These are phyloP conservation scores for Cantharis flavilabris DNA, from an alignment of 2,888 invertebrate genomes.

Conservation along the genomic window DNA sequence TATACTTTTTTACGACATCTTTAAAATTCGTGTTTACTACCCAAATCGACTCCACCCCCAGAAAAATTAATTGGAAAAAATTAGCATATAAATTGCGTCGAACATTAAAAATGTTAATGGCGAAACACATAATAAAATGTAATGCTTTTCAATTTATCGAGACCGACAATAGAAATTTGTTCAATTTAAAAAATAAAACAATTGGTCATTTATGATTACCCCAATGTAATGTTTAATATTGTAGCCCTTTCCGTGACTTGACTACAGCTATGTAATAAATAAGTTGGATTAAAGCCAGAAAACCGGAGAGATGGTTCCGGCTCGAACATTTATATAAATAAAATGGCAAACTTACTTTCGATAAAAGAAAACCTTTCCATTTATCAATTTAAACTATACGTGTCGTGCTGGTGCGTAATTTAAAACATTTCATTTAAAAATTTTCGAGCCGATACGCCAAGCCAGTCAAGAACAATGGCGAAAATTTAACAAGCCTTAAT, in stretches of 20 bases:
- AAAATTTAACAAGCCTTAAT: background rate
- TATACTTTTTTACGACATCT: background rate
- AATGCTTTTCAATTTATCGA: background rate
- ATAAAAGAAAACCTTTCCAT: background rate
- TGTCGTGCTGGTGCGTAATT: background rate
- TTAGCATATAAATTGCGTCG: background rate
- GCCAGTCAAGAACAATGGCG: background rate
- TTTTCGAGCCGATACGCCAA: background rate
- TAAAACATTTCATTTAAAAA: background rate
- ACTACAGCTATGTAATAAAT: slow-evolving; percentile 1
- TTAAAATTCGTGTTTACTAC: background rate
- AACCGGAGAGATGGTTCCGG: background rate
- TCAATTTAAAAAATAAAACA: background rate
- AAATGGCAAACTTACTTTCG: background rate
- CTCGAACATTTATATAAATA: background rate
- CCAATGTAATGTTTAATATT: slow-evolving; percentile 4
- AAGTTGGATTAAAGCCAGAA: background rate
- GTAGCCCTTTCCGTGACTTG: slow-evolving; percentile 1
- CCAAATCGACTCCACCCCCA: background rate
- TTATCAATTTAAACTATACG: background rate
- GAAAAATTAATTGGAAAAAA: background rate
- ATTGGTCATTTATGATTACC: background rate
- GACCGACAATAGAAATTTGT: background rate
- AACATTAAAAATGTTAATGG: background rate
- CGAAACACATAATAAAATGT: background rate